Percentiles rank a stretch among this genome's conserved stretches.
These are phyloP conservation scores for Flabesymbios commensalis DNA, from an alignment of 2,888 invertebrate species.

Conservation along the genomic window DNA sequence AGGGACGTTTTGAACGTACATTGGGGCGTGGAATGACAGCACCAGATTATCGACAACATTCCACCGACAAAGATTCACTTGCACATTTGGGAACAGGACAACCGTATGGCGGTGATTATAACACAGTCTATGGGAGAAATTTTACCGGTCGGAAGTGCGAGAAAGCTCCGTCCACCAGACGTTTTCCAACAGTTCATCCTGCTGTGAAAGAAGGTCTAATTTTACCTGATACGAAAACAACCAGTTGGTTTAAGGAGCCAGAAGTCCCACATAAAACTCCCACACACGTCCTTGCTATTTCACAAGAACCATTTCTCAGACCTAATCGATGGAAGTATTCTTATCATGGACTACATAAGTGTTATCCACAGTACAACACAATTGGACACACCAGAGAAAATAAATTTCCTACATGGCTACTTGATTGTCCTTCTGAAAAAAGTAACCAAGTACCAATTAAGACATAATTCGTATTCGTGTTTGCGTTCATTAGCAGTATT, in stretches of 20 bases:
- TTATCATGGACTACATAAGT: slow-evolving; percentile 42
- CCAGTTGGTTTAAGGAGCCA: slow-evolving; percentile 38
- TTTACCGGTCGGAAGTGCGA: slow-evolving; percentile 37
- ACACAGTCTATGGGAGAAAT: slow-evolving; percentile 41
- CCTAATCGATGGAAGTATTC: slow-evolving; percentile 54
- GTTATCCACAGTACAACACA: slow-evolving; percentile 52
- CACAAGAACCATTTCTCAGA: slow-evolving; percentile 50
- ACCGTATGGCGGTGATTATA: slow-evolving; percentile 39
- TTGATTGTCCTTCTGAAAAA: too few species aligned
- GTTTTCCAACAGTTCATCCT: slow-evolving; percentile 42
- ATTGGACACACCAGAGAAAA: too few species aligned
- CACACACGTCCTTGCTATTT: slow-evolving; percentile 46
- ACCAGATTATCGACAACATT: slow-evolving; percentile 41
- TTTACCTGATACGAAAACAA: slow-evolving; percentile 41
- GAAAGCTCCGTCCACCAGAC: slow-evolving; percentile 38
- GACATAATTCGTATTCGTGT: too few species aligned
- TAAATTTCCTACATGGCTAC: too few species aligned
- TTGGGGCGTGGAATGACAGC: slow-evolving; percentile 41
- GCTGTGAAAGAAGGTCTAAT: slow-evolving; percentile 34
- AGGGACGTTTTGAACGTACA: slow-evolving; percentile 42
- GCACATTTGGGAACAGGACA: slow-evolving; percentile 40
- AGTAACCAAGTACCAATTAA: too few species aligned
- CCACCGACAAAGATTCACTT: slow-evolving; percentile 44
- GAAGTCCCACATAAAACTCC: slow-evolving; percentile 39
- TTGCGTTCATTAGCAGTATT: too few species aligned